Base-by-base conservation (phyloP, 2,797 vertebrate species). In the Sitta carolinensis region DNA sequence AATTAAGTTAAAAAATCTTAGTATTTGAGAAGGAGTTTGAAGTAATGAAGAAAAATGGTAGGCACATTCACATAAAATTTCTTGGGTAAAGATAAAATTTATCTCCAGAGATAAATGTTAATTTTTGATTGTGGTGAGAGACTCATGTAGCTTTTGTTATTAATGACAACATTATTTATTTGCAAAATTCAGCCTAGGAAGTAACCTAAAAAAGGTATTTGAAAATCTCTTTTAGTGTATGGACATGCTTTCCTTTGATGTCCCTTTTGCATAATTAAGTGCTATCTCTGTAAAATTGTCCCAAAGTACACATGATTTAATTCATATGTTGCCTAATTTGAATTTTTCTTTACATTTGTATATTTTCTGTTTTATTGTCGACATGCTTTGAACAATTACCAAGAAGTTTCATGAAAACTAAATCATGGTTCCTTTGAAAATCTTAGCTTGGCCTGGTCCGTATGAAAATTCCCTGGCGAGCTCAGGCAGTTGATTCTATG, bases 381-480 rank as follows among this genome's bases (percentile, higher is more conserved):
- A 57, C 47, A 47, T 80, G 45, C 57, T 64, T 92, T 68, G 47
- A 87, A 50, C 23, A 75, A 27, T 92, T 92, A 43, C 30, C 34
- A 63, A 45, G 38, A 62, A 91, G 5, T 66, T 63, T 68, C 59
- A 61, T 78, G 83, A 84, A 92, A 84, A 86, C 64, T 29, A 69
- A 55, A 73, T 86, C 9, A 21, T 38, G 19, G 21, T 69, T 93
- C n/a, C 62, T 92, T 94, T 93, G 73, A 95, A 94, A 92, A 81
- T 66, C 34, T 25, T 69, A 72, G 23, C 47, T 87, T 80, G 64
- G 38, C 58, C 84, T 94, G 67, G 84, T 55, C 55, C 8, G 3
- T 78, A 8, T 84, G 62, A 81, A 87, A 78, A 94, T 40, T 69
- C 21, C 7, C 19, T 69, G 23, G 23, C 85, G 36, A 90, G 51